Base-by-base conservation (phyloP, 2,797 vertebrate genomes). In the Linurgus olivaceus region DNA sequence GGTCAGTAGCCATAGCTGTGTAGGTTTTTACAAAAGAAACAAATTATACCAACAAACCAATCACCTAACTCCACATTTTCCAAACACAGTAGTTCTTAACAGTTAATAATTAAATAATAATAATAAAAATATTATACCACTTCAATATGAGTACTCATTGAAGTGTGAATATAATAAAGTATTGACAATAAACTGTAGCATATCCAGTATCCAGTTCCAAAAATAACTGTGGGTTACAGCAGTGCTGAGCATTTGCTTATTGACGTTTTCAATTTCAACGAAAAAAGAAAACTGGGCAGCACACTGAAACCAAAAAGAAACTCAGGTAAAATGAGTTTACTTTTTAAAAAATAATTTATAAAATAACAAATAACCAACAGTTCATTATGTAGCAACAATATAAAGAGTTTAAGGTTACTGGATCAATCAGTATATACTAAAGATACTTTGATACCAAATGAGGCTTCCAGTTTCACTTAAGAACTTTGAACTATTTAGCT, bases 331-430 rank as follows among this genome's bases (percentile, higher is more conserved):
- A 83, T 94, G 44, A 44, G 42, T 74, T 94, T 79, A 75, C 92
- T 88, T 97, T 83, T 83, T 3, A 11, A 85, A 95, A 97, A 97
- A 94, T 91, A 97, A 97, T 95, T 89, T 96, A 93, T 90, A 95
- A 97, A 96, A 88, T 81, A 93, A 94, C 92, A 94, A 83, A 94
- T 86, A 90, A 94, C 80, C 70, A 96, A 94, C 90, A 94, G 52
- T 88, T 97, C 92, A 92, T 96, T 88, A 62, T 28, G 76, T 77
- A 94, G 95, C 91, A 97, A 95, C 9, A 40, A 96, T 94, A 99
- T 97, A 98, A 98, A 97, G 97, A 98, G 86, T 98, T 98, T 96
- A 98, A 98, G 98, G 98, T 97, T 97, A 98, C 97, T 98, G 98
- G 98, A 98, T 97, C 98, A 97, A 98, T 98, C 98, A 98, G 98